Conservation (phyloP, 2,888 invertebrate species). For the Tetheella fluctuosa region DNA sequence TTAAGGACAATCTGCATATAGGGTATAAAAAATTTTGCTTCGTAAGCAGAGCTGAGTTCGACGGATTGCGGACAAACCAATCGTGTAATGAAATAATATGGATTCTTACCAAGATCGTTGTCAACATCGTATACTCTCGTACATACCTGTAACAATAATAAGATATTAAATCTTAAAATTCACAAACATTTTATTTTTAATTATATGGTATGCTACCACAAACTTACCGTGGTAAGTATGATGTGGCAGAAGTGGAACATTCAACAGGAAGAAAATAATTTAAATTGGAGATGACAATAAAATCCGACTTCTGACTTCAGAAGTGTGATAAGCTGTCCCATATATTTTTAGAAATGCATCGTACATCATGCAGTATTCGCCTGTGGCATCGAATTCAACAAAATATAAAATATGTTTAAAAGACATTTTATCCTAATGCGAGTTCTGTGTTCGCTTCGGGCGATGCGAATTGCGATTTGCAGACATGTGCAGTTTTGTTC, state of each 20-base stretch:
- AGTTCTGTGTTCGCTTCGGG: conserved; percentile 51
- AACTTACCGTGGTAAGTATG: no score
- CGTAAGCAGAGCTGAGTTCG: conserved; percentile 16
- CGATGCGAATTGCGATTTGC: conserved; percentile 25
- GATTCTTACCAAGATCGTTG: conserved; percentile 20
- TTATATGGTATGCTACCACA: no score
- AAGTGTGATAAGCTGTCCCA: no score
- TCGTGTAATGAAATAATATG: conserved; percentile 42
- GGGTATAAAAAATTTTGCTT: conserved; percentile 18
- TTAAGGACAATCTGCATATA: not conserved
- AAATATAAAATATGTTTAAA: conserved; percentile 10
- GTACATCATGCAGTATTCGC: not conserved
- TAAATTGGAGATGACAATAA: no score
- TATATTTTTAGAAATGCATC: not conserved
- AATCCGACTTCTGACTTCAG: no score
- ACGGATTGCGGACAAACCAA: conserved; percentile 30
- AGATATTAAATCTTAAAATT: not conserved
- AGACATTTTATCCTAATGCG: conserved; percentile 41
- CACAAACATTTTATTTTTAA: not conserved
- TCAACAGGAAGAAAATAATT: no score
- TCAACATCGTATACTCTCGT: not conserved
- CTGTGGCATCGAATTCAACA: not conserved
- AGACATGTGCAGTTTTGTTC: conserved; percentile 12
- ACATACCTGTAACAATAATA: conserved; percentile 2
- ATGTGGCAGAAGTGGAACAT: no score